Evolutionary conservation across 1,140 invertebrate genomes (phyloP), one percentile per base, ranked within the genome.

Genomic region (Drosophila nasuta): DNA sequence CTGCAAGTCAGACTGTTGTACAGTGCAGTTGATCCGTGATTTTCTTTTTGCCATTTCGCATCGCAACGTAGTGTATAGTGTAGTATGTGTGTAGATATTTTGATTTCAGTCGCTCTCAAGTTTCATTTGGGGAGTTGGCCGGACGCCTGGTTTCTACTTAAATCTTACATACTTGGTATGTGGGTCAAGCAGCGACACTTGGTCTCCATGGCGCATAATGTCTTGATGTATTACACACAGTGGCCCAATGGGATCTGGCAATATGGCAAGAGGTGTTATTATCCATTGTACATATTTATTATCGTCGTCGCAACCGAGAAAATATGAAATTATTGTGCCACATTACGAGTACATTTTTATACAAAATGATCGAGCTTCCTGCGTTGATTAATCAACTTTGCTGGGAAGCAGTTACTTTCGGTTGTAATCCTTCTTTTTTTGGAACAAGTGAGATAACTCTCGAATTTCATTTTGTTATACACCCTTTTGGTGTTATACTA

Each of bases 1-100:
- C 51, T 11, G 67, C 15, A 35, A 4, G 56, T 38, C n/a, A 51
- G 15, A 10, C 35, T 2, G 10, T 46, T 8, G 43, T 15, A 7
- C 35, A 10, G 6, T 2, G 17, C 30, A 10, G 48, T 52, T 45
- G 51, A 46, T 56, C 51, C 49, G 80, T 46, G 74, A 81, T 89
- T 89, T 88, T 88, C 85, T 89, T 89, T 75, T 88, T 80, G 80
- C 82, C 83, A 74, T 76, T 82, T 88, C 66, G 82, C 80, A 46
- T 57, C 45, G 56, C 8, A 38, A 38, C 7, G 7, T 38, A 4
- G 20, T 38, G 35, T 38, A 8, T 7, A 33, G 35, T 38, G 2
- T 7, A 33, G 10, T 30, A 17, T 48, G 17, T 48, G 41, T 43
- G 35, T 38, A 38, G 35, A 30, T 78, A 64, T 82, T 79, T 82